phyloP scores from a whole-genome alignment of 2,888 invertebrate genomes.

The Lucinisca nassula region DNA sequence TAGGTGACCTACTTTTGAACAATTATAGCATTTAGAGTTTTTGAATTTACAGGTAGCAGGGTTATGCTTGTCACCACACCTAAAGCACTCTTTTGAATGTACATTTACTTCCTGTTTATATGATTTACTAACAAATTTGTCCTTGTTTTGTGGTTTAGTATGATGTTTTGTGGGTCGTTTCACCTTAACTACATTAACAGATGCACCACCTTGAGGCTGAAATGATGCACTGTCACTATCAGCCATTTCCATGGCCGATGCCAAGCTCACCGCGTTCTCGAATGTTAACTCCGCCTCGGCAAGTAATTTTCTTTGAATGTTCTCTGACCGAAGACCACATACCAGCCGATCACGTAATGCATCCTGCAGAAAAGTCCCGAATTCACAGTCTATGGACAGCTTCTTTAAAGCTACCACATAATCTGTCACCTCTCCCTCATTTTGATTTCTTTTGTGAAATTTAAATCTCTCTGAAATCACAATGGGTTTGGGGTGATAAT shows the following conservation, averaged over 20 bases:
- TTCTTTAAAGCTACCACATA: slow-evolving; percentile 28
- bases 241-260: slow-evolving; percentile 42
- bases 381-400: slow-evolving; percentile 28
- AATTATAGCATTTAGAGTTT: slow-evolving; percentile 25
- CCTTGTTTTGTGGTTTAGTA: not conserved
- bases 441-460: slow-evolving; percentile 41
- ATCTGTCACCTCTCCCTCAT: slow-evolving; percentile 18
- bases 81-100: slow-evolving; percentile 2
- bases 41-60: slow-evolving; percentile 28
- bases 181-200: too few species aligned
- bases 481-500: slow-evolving; percentile 36
- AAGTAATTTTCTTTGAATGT: slow-evolving; percentile 36
- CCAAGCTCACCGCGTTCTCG: slow-evolving; percentile 10
- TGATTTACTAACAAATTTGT: not conserved
- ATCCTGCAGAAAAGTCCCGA: slow-evolving; percentile 32
- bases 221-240: slow-evolving; percentile 26
- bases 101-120: not conserved
- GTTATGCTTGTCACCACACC: slow-evolving; percentile 35
- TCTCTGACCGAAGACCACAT: slow-evolving; percentile 29
- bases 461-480: slow-evolving; percentile 44
- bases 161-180: too few species aligned
- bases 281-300: slow-evolving; percentile 29
- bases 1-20: slow-evolving; percentile 36
- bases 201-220: not conserved
- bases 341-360: slow-evolving; percentile 43